Evolutionary conservation across 2,888 invertebrate species (phyloP).

Genomic region (Agrotis ipsilon): DNA sequence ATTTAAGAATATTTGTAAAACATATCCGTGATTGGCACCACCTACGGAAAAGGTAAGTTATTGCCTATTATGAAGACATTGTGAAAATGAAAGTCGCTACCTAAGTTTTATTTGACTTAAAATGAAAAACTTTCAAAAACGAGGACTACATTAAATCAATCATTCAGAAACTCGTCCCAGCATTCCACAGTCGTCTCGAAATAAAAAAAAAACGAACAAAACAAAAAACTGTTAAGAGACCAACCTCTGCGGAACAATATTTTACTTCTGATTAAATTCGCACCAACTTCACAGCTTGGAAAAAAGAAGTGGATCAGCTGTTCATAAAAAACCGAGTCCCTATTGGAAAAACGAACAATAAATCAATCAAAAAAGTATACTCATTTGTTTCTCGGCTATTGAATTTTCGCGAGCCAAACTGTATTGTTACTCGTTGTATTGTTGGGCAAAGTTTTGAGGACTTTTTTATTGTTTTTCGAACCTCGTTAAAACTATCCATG

Average conservation of each 20-base stretch:
- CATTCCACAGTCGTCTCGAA: neutral
- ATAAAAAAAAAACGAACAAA: constrained; percentile 22
- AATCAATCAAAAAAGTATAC: constrained; percentile 65
- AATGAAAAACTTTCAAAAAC: neutral
- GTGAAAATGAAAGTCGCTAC: too few species aligned
- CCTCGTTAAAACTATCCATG: constrained; percentile 72
- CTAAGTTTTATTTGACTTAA: too few species aligned
- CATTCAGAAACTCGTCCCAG: constrained; percentile 3
- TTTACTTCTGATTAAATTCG: constrained; percentile 47
- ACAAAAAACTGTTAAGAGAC: constrained; percentile 7
- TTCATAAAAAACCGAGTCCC: constrained; percentile 51
- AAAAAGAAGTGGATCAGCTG: constrained; percentile 42
- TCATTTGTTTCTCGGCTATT: constrained; percentile 61
- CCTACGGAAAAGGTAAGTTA: too few species aligned
- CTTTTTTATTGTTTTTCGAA: constrained; percentile 69
- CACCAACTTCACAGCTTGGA: constrained; percentile 35
- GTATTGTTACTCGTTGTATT: constrained; percentile 66
- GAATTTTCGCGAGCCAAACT: constrained; percentile 61
- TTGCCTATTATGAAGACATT: too few species aligned
- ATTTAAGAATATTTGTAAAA: too few species aligned
- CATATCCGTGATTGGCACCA: too few species aligned
- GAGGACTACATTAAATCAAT: constrained; percentile 1
- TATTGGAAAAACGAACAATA: constrained; percentile 53
- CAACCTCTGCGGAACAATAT: constrained; percentile 32
- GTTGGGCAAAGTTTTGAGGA: constrained; percentile 65